phyloP scores from a whole-genome alignment of 1,140 invertebrate genomes.

The Drosophila micromelanica region DNA sequence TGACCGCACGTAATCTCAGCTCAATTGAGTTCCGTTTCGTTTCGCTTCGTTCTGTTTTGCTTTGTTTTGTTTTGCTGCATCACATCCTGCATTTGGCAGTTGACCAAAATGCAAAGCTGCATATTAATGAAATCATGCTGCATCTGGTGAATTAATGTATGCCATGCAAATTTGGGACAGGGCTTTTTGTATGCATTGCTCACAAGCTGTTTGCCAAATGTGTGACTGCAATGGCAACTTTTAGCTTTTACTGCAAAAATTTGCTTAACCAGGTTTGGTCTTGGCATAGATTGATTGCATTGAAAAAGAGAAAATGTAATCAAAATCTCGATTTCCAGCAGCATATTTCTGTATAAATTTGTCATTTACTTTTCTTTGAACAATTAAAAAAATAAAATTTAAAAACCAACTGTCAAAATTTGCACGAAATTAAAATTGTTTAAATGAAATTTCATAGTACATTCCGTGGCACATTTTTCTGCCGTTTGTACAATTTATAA shows the following conservation, averaged over 20 bases:
- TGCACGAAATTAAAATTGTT: too few relatives aligned
- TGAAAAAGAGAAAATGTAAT: too few relatives aligned
- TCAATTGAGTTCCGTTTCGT: background rate
- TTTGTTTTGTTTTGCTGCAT: slow-evolving; percentile 8
- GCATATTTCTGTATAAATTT: too few relatives aligned
- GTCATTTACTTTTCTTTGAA: too few relatives aligned
- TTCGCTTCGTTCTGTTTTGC: background rate
- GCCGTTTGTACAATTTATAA: slow-evolving; percentile 52
- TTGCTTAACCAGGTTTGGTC: background rate
- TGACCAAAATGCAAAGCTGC: slow-evolving; percentile 33
- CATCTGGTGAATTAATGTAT: slow-evolving; percentile 29
- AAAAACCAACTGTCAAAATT: too few relatives aligned
- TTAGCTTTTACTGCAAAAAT: background rate
- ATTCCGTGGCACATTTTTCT: slow-evolving; percentile 8
- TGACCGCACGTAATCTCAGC: slow-evolving; percentile 9
- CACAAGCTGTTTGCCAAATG: background rate
- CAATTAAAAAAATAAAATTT: too few relatives aligned
- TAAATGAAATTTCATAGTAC: too few relatives aligned
- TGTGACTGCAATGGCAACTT: slow-evolving; percentile 1
- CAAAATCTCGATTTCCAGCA: too few relatives aligned
- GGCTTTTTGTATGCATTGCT: slow-evolving; percentile 3
- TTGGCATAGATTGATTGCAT: background rate
- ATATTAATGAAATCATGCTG: slow-evolving; percentile 45
- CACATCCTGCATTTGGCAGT: slow-evolving; percentile 21
- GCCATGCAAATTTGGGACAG: slow-evolving; percentile 41